Percentiles rank a stretch among this genome's conserved stretches.
Conservation (phyloP, 2,113 vertebrate species). For the Pterophyllum scalare region DNA sequence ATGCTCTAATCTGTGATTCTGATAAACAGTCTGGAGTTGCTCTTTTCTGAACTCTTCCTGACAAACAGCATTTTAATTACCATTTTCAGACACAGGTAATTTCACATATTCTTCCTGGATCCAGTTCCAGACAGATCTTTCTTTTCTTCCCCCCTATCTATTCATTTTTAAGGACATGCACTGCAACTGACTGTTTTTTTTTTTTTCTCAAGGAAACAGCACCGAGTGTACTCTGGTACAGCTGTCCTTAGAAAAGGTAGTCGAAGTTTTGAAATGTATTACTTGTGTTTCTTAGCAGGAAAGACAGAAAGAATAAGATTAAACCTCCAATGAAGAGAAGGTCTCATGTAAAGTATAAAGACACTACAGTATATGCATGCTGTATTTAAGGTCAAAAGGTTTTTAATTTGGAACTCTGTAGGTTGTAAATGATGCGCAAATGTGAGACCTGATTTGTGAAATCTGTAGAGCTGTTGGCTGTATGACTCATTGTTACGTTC, state of each 20-base stretch:
- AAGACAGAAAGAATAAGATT: not conserved
- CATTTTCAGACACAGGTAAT: conserved; percentile 5
- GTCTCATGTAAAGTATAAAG: not conserved
- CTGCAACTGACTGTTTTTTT: conserved; percentile 1
- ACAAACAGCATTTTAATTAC: conserved; percentile 19
- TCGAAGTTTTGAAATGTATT: conserved; percentile 21
- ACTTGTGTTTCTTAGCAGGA: not conserved
- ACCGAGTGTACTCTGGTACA: conserved; percentile 3
- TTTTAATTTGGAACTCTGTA: not conserved
- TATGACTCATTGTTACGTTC: not conserved
- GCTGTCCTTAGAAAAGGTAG: conserved; percentile 29
- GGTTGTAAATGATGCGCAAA: not conserved
- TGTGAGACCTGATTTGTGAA: not conserved
- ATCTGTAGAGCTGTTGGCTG: not conserved
- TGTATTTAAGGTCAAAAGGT: not conserved
- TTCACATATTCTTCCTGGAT: not conserved
- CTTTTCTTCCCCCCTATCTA: not conserved
- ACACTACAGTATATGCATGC: not conserved
- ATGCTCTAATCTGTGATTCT: conserved; percentile 33
- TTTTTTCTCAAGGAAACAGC: conserved; percentile 45
- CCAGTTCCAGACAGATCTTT: conserved; percentile 8
- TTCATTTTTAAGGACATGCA: conserved; percentile 16
- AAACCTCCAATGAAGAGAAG: not conserved
- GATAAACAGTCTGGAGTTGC: conserved; percentile 32
- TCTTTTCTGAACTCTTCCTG: conserved; percentile 17